Evolutionary conservation across 2,888 invertebrate genomes (phyloP).

Genomic region (Pyrgus malvae): DNA sequence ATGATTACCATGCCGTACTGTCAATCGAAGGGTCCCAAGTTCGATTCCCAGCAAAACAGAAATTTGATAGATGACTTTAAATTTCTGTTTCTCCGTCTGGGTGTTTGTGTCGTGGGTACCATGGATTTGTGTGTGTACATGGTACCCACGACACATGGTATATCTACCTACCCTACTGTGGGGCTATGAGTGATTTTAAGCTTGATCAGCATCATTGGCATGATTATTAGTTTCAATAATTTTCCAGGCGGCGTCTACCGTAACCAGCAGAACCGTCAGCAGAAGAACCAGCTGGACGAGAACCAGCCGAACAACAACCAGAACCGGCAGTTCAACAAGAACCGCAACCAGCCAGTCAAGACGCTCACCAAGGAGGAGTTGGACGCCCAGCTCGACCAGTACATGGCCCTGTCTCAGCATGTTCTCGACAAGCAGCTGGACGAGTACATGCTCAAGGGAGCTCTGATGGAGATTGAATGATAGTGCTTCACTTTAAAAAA

Average conservation of each 20-base stretch:
- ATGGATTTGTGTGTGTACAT: too few species aligned
- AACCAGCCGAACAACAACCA: not conserved
- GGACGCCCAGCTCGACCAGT: conserved; percentile 86
- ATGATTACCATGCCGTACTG: too few species aligned
- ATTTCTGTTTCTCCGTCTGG: too few species aligned
- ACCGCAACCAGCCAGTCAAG: conserved; percentile 31
- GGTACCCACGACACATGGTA: too few species aligned
- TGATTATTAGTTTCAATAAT: not conserved
- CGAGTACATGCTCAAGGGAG: conserved; percentile 62
- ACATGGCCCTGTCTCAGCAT: conserved; percentile 85
- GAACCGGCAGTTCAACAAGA: conserved; percentile 22
- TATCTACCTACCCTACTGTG: too few species aligned
- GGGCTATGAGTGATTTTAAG: too few species aligned
- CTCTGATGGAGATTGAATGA: conserved; percentile 18
- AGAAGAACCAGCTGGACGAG: not conserved
- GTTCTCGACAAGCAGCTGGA: conserved; percentile 82
- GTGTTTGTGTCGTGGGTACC: too few species aligned
- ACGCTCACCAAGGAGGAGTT: conserved; percentile 82
- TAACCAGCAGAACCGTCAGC: conserved; percentile 26
- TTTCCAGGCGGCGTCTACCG: conserved; percentile 9
- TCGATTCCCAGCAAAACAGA: too few species aligned
- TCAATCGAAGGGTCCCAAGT: too few species aligned
- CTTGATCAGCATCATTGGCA: too few species aligned
- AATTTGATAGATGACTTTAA: too few species aligned
- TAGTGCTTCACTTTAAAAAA: not conserved